Percentiles rank a stretch among this genome's conserved stretches.
Evolutionary conservation across 1,140 invertebrate species (phyloP).

Genomic region (Aphaenogaster rudis): DNA sequence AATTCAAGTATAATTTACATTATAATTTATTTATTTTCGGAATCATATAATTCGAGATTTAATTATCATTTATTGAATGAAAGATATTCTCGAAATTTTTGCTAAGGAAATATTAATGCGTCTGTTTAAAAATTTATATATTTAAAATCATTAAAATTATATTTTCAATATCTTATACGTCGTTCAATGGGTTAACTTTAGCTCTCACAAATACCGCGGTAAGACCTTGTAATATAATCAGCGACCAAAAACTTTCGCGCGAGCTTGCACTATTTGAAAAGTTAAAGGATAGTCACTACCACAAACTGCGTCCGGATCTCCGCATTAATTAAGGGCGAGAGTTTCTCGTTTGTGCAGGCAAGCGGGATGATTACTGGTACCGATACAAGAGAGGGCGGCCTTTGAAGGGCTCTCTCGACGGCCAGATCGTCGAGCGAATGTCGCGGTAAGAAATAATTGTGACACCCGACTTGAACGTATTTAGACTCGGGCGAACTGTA

Average conservation of each 20-base stretch:
- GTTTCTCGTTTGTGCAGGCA: slow-evolving; percentile 36
- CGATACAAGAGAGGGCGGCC: slow-evolving; percentile 37
- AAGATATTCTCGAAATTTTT: not conserved
- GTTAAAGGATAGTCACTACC: slow-evolving; percentile 46
- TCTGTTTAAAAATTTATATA: not conserved
- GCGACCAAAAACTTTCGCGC: slow-evolving; percentile 37
- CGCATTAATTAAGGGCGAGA: slow-evolving; percentile 55
- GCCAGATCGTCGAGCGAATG: not conserved
- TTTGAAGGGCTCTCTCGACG: slow-evolving; percentile 25
- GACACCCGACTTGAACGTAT: slow-evolving; percentile 48
- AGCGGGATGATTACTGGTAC: slow-evolving; percentile 34
- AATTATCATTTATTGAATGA: not conserved
- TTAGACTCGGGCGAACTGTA: slow-evolving; percentile 9
- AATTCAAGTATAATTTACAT: not conserved
- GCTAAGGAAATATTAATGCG: not conserved
- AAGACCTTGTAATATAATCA: slow-evolving; percentile 58
- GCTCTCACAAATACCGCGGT: slow-evolving; percentile 20
- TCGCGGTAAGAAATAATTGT: slow-evolving; percentile 55
- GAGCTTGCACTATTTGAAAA: slow-evolving; percentile 58
- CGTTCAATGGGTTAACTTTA: slow-evolving; percentile 29
- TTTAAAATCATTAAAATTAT: not conserved
- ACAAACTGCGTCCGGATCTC: slow-evolving; percentile 21
- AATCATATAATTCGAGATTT: not conserved
- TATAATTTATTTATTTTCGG: not conserved
- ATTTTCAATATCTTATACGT: slow-evolving; percentile 9